phyloP scores from a whole-genome alignment of 2,113 vertebrate genomes.

The Tylochromis polylepis region DNA sequence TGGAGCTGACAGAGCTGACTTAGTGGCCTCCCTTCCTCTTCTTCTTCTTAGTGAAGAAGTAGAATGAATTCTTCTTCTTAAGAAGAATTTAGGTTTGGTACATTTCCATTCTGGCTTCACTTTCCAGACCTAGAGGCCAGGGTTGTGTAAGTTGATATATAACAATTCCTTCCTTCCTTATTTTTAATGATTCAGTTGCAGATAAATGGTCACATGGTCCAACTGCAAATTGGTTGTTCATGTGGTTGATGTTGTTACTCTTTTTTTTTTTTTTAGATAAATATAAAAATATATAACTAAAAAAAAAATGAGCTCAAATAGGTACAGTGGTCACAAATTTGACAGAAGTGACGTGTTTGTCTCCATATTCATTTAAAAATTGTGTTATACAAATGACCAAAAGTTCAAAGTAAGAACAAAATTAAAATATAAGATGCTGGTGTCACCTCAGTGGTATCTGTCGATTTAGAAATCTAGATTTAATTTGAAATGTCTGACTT shows the following conservation, averaged over 20 bases:
- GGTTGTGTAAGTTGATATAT: neutral
- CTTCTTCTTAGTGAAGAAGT: neutral
- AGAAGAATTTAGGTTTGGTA: neutral
- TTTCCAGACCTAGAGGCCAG: neutral
- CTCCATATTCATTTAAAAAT: neutral
- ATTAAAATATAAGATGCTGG: neutral
- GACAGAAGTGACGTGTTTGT: neutral
- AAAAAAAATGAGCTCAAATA: neutral
- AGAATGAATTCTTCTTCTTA: too few relatives aligned
- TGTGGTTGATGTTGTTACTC: neutral
- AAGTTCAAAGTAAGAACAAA: neutral
- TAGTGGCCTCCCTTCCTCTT: neutral
- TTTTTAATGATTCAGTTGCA: too few relatives aligned
- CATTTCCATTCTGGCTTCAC: neutral
- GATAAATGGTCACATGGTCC: too few relatives aligned
- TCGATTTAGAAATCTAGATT: neutral
- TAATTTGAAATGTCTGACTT: neutral
- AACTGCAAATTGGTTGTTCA: neutral
- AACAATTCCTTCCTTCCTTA: too few relatives aligned
- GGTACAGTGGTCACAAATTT: neutral
- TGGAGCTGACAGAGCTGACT: neutral
- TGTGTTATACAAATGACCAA: neutral
- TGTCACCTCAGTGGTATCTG: neutral
- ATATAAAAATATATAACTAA: neutral
- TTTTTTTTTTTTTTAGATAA: neutral